A percentile compares a stretch with the other conserved stretches of the same genome.
phyloP scores from a whole-genome alignment of 1,140 invertebrate species.

The Drosophila murphyi region DNA sequence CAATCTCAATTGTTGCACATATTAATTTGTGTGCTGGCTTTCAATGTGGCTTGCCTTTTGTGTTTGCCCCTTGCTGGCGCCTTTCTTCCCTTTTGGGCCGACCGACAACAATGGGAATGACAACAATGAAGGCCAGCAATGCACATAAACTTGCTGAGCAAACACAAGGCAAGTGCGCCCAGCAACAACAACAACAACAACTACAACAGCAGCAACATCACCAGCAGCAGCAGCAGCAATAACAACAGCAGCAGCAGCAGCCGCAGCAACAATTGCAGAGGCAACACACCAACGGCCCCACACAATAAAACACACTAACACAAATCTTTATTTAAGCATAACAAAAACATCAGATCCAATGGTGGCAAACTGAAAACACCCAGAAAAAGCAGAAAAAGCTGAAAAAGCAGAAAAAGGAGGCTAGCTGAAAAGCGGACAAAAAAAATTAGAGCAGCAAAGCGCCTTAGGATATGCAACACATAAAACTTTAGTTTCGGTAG shows the following conservation, averaged over 20 bases:
- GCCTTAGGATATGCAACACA: slow-evolving; percentile 77
- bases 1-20: slow-evolving; percentile 71
- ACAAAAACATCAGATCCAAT: slow-evolving; percentile 69
- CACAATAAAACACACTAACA: slow-evolving; percentile 69
- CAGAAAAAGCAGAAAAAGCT: slow-evolving; percentile 19
- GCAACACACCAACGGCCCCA: not conserved
- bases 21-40: slow-evolving; percentile 67
- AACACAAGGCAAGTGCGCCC: slow-evolving; percentile 67
- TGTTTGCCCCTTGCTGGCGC: slow-evolving; percentile 20
- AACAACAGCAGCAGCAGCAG: too few relatives aligned
- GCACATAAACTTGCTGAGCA: slow-evolving; percentile 73
- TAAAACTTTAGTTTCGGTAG: slow-evolving; percentile 53
- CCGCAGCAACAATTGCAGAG: slow-evolving; percentile 29
- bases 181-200: slow-evolving; percentile 42
- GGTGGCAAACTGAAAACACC: slow-evolving; percentile 46
- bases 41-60: slow-evolving; percentile 39
- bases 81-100: slow-evolving; percentile 36
- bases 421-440: slow-evolving; percentile 20
- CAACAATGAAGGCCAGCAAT: slow-evolving; percentile 76
- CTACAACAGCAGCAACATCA: too few relatives aligned
- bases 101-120: slow-evolving; percentile 64
- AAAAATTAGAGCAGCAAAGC: slow-evolving; percentile 77
- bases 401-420: slow-evolving; percentile 26
- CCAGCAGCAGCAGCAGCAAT: too few relatives aligned
- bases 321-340: slow-evolving; percentile 80